A percentile compares a stretch with the other conserved stretches of the same genome.
These are phyloP conservation scores for Tragelaphus eurycerus DNA, from an alignment of 2,797 vertebrate species.

Conservation along the genomic window DNA sequence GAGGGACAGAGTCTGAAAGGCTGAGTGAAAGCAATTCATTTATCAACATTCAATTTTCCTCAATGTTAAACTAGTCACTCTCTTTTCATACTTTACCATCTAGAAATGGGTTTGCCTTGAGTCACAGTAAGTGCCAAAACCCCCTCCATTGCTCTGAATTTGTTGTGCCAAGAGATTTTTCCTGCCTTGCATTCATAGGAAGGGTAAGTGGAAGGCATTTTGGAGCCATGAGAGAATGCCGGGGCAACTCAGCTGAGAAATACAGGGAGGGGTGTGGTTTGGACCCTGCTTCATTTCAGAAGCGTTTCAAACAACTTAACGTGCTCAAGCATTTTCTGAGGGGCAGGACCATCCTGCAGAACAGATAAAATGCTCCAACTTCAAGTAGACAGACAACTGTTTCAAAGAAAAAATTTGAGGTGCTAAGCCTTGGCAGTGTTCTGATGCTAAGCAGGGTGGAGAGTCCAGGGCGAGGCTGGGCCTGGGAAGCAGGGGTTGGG, in stretches of 20 bases:
- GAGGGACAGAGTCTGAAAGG: background rate
- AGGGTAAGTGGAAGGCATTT: background rate
- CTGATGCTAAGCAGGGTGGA: background rate
- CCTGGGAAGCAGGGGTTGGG: background rate
- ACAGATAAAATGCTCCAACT: background rate
- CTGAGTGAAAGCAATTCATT: background rate
- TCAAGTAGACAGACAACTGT: background rate
- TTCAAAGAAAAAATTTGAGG: background rate
- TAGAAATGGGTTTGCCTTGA: constrained; percentile 34
- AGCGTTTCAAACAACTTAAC: background rate
- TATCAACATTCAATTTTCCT: constrained; percentile 2
- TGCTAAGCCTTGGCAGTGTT: background rate
- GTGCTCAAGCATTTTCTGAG: background rate
- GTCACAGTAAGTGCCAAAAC: background rate
- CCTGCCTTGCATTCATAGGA: background rate
- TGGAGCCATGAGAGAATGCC: accelerated
- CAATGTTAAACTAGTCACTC: background rate
- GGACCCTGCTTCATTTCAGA: background rate
- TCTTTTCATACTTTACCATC: background rate
- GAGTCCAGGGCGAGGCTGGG: background rate
- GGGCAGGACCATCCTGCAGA: background rate
- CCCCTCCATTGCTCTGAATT: background rate
- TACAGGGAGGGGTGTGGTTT: accelerated
- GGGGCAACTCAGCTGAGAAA: background rate
- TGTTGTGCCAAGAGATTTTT: background rate